phyloP scores from a whole-genome alignment of 2,797 vertebrate species.

The Amblyraja radiata region DNA sequence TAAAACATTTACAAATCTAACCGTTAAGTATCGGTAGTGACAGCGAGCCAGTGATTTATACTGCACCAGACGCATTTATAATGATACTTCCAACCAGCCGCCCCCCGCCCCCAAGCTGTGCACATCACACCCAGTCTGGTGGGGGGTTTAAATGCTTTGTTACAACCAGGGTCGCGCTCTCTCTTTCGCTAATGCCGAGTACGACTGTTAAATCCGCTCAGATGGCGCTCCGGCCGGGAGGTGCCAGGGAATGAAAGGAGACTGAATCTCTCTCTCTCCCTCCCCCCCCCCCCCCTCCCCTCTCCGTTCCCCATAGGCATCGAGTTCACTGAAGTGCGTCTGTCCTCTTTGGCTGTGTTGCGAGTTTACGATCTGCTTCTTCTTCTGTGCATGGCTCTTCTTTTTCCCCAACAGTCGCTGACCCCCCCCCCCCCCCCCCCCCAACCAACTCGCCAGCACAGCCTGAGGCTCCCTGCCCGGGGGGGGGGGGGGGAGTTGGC shows the following conservation, averaged over 20 bases:
- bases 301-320: background rate
- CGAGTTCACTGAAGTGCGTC: background rate
- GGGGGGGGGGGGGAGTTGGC: background rate
- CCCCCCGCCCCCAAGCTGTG: no score
- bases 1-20: conserved; percentile 34
- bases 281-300: no score
- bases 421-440: no score
- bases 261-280: background rate
- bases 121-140: background rate
- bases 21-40: conserved; percentile 43
- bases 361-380: background rate
- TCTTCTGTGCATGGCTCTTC: background rate
- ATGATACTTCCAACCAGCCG: background rate
- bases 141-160: conserved; percentile 9
- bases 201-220: background rate
- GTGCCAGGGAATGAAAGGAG: background rate
- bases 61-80: conserved; percentile 43
- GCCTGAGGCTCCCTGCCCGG: background rate
- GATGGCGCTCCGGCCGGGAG: background rate
- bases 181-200: background rate
- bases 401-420: background rate
- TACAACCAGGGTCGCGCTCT: conserved; percentile 12
- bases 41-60: conserved; percentile 51
- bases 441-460: background rate
- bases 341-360: background rate